Evolutionary conservation across 1,140 invertebrate species (phyloP).

Genomic region (Bombus huntii): DNA sequence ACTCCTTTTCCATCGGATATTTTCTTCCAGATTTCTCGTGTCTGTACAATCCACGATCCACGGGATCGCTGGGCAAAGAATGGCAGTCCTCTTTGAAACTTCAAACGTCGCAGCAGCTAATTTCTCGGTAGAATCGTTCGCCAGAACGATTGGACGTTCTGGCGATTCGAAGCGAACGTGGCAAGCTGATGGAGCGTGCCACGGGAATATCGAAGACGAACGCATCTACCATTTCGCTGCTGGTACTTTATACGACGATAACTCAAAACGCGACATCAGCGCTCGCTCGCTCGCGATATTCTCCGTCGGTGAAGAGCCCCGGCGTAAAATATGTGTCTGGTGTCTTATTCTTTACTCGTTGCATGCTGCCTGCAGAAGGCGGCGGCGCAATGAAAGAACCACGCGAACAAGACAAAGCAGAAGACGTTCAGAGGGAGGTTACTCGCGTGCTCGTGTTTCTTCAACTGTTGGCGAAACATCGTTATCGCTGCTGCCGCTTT

Average conservation of each 20-base stretch:
- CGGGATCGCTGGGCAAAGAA: rapidly evolving
- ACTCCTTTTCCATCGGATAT: not conserved
- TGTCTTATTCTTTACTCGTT: constrained; percentile 82
- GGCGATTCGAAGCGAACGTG: not conserved
- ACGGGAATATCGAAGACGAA: constrained; percentile 55
- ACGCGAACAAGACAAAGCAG: constrained; percentile 50
- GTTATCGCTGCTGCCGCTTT: constrained; percentile 45
- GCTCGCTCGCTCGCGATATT: constrained; percentile 63
- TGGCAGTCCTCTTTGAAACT: no score
- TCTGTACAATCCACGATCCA: rapidly evolving
- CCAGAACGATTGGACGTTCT: no score
- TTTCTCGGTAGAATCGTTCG: not conserved
- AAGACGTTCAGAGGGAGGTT: constrained; percentile 21
- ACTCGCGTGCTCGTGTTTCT: constrained; percentile 43
- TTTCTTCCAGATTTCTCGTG: not conserved
- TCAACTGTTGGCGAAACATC: constrained; percentile 45
- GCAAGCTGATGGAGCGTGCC: not conserved
- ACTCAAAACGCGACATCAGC: constrained; percentile 72
- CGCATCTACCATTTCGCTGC: constrained; percentile 71
- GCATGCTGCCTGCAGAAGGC: constrained; percentile 55
- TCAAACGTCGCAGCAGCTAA: not conserved
- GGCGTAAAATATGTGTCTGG: constrained; percentile 80
- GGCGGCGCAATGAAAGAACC: constrained; percentile 49
- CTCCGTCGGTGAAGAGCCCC: constrained; percentile 68
- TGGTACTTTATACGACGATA: constrained; percentile 77